A percentile compares a stretch with the other conserved stretches of the same genome.
Conservation (phyloP, 2,797 vertebrate species). For the Sebastes oblongus region DNA sequence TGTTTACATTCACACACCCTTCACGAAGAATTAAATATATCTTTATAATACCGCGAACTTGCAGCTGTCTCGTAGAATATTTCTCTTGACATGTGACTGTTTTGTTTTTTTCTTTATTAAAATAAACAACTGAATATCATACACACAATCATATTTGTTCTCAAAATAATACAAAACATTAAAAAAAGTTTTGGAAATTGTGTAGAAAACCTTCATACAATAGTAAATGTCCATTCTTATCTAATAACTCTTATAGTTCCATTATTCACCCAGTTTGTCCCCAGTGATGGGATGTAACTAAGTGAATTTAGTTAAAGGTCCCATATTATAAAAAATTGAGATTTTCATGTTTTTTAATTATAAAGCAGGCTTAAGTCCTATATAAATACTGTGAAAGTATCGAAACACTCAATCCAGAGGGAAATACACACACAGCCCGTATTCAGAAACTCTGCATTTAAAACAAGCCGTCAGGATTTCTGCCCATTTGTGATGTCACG, state of each 20-base stretch:
- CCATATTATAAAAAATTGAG: too few species aligned
- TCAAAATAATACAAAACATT: not conserved
- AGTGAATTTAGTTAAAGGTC: not conserved
- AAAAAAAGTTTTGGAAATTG: not conserved
- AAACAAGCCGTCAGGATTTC: too few species aligned
- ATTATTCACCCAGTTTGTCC: not conserved
- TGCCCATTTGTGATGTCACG: too few species aligned
- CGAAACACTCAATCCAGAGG: too few species aligned
- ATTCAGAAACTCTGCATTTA: too few species aligned
- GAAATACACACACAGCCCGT: too few species aligned
- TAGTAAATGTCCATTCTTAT: not conserved
- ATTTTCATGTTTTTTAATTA: too few species aligned
- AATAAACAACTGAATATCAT: not conserved
- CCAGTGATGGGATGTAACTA: not conserved
- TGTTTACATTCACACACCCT: conserved; percentile 1
- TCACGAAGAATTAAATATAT: not conserved
- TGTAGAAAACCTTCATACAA: not conserved
- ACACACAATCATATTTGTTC: not conserved
- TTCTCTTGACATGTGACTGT: not conserved
- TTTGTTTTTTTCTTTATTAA: not conserved
- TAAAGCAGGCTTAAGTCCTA: too few species aligned
- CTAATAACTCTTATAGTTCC: not conserved
- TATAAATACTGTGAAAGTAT: too few species aligned
- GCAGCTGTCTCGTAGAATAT: not conserved
- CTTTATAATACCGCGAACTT: not conserved